Percentiles rank a stretch among this genome's conserved stretches.
These are phyloP conservation scores for Oreotragus oreotragus DNA, from an alignment of 2,113 vertebrate species.

Conservation along the genomic window DNA sequence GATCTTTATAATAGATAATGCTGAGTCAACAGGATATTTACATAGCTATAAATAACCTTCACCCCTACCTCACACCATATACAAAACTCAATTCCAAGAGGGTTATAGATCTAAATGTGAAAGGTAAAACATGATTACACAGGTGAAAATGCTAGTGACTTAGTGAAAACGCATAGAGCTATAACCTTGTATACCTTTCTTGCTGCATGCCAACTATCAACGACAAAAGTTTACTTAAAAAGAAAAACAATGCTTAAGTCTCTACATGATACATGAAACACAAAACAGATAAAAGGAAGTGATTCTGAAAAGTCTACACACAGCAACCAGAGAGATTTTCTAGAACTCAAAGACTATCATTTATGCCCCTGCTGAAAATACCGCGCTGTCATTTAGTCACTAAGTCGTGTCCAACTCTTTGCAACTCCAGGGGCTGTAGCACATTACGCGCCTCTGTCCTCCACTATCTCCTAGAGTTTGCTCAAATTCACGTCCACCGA, in stretches of 20 bases:
- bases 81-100: not conserved
- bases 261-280: not conserved
- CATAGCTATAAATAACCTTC: not conserved
- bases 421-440: not conserved
- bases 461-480: not conserved
- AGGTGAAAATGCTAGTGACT: not conserved
- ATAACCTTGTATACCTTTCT: not conserved
- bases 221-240: not conserved
- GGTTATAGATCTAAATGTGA: not conserved
- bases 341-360: not conserved
- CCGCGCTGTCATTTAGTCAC: not conserved
- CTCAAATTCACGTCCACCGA: not conserved
- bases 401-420: not conserved
- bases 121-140: not conserved
- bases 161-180: not conserved
- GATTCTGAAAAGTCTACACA: not conserved
- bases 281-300: not conserved
- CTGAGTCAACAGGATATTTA: not conserved
- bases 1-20: not conserved
- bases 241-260: not conserved
- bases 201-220: not conserved
- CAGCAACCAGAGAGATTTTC: not conserved
- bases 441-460: not conserved
- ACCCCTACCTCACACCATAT: not conserved
- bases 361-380: not conserved